These are phyloP conservation scores for Pristionchus fissidentatus DNA, from an alignment of 2,888 invertebrate species.

Conservation along the genomic window DNA sequence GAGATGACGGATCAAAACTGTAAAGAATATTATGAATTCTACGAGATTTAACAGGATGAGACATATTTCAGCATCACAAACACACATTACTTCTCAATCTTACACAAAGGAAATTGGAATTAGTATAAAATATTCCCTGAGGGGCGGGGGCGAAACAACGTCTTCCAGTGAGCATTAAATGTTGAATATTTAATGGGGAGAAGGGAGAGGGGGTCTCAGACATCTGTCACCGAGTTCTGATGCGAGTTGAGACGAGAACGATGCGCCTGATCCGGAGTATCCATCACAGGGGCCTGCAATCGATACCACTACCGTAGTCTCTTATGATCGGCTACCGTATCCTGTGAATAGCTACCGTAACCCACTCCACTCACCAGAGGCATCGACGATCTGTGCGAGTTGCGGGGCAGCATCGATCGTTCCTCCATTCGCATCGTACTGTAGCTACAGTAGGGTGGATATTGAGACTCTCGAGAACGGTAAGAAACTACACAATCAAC, in stretches of 20 bases:
- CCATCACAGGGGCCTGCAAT: neutral
- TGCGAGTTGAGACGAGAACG: slow-evolving; percentile 11
- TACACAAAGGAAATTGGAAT: too few species aligned
- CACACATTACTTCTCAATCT: too few species aligned
- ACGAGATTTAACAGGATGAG: too few species aligned
- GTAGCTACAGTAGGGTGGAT: neutral
- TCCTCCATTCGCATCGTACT: slow-evolving; percentile 43
- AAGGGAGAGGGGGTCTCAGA: neutral
- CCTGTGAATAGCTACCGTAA: too few species aligned
- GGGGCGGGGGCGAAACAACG: too few species aligned
- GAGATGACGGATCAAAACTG: too few species aligned
- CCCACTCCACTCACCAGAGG: neutral
- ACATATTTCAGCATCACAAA: too few species aligned
- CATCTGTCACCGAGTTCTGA: too few species aligned
- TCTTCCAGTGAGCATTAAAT: neutral
- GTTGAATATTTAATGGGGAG: neutral
- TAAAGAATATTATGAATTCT: too few species aligned
- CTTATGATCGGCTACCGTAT: neutral
- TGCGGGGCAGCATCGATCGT: slow-evolving; percentile 31
- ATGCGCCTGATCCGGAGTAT: slow-evolving; percentile 3
- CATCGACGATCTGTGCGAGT: slow-evolving; percentile 26
- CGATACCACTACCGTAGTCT: neutral
- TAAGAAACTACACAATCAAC: too few species aligned
- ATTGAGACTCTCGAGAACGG: neutral
- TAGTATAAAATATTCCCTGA: too few species aligned